Conservation (phyloP, 2,797 vertebrate genomes). For the Chloroceryle inda region DNA sequence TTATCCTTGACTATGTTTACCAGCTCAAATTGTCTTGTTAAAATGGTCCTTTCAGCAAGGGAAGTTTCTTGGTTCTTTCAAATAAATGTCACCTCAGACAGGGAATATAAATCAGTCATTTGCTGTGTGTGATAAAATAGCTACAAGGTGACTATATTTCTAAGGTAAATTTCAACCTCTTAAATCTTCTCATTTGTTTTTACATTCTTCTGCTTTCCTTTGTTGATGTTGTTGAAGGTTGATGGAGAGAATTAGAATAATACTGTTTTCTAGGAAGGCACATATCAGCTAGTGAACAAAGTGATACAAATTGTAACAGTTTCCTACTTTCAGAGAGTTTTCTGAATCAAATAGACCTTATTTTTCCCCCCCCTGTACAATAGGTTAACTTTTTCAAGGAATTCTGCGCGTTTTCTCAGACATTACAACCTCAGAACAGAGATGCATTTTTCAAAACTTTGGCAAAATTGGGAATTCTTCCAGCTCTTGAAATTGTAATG, state of each 20-base stretch:
- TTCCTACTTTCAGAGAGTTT: background rate
- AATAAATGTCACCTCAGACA: background rate
- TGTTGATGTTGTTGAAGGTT: background rate
- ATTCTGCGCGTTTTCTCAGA: slow-evolving; percentile 97
- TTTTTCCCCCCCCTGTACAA: background rate
- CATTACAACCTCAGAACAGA: slow-evolving; percentile 95
- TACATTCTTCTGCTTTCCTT: background rate
- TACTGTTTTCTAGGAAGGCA: background rate
- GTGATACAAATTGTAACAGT: background rate
- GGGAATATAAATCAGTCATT: background rate
- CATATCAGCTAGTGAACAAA: rapidly evolving
- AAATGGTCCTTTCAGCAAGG: background rate
- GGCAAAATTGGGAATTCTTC: slow-evolving; percentile 95
- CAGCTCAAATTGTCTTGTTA: background rate
- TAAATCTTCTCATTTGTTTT: background rate
- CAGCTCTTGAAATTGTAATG: slow-evolving; percentile 97
- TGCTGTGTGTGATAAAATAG: background rate
- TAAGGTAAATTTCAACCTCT: background rate
- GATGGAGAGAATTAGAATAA: background rate
- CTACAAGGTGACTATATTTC: background rate
- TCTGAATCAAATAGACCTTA: background rate
- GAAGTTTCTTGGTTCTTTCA: background rate
- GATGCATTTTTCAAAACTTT: slow-evolving; percentile 97
- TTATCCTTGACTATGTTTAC: background rate
- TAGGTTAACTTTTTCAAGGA: slow-evolving; percentile 98